Evolutionary conservation across 2,797 vertebrate species (phyloP).

Genomic region (Nannoperca obscura): DNA sequence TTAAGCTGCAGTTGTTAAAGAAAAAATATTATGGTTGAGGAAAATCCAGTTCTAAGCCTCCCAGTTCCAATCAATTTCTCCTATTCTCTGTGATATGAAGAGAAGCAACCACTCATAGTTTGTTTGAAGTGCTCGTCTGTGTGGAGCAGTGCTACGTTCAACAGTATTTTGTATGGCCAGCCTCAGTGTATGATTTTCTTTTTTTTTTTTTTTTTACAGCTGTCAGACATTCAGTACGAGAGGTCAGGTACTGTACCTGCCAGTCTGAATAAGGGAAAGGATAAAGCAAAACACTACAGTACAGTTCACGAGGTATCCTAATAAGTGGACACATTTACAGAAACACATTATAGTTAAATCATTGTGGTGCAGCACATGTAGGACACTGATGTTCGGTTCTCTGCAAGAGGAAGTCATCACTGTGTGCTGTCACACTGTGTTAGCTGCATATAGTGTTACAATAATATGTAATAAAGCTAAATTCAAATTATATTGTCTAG

Average conservation of each 20-base stretch:
- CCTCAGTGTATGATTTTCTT: constrained; percentile 60
- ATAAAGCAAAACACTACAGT: constrained; percentile 41
- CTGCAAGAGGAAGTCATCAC: not conserved
- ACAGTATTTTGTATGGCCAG: constrained; percentile 62
- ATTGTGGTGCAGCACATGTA: constrained; percentile 8
- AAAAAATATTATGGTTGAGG: constrained; percentile 78
- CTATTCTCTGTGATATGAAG: constrained; percentile 80
- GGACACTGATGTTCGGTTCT: constrained; percentile 3
- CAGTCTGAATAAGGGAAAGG: constrained; percentile 34
- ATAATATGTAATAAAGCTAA: not conserved
- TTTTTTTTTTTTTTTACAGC: constrained; percentile 54
- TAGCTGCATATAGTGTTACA: not conserved
- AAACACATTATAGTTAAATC: constrained; percentile 20
- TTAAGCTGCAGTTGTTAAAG: constrained; percentile 81
- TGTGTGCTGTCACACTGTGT: not conserved
- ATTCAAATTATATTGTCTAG: not conserved
- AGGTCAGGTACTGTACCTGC: constrained; percentile 59
- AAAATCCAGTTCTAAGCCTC: constrained; percentile 79
- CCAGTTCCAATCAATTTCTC: constrained; percentile 85
- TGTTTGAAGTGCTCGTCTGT: constrained; percentile 79
- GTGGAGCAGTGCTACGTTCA: constrained; percentile 60
- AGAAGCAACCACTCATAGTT: constrained; percentile 78
- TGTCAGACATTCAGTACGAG: constrained; percentile 67
- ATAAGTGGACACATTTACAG: constrained; percentile 43
- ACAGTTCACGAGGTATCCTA: constrained; percentile 26